Conservation (phyloP, 2,888 invertebrate species). For the Bellardia bayeri region DNA sequence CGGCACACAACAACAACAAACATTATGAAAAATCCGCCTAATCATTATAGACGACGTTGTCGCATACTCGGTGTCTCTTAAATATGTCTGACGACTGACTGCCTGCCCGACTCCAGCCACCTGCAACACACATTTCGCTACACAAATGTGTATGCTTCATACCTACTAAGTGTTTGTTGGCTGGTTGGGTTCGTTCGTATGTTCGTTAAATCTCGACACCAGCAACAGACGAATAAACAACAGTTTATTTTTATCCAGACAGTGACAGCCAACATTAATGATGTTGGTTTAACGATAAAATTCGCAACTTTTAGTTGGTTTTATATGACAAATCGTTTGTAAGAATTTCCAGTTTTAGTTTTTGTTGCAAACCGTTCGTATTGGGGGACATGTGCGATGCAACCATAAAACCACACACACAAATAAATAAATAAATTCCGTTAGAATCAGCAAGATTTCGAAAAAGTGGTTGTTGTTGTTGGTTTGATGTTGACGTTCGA, state of each 20-base stretch:
- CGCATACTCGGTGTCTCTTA: constrained; percentile 41
- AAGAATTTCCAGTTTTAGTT: constrained; percentile 11
- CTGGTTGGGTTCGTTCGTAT: background rate
- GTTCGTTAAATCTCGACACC: background rate
- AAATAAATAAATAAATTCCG: constrained; percentile 46
- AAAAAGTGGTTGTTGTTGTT: constrained; percentile 17
- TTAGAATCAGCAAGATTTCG: constrained; percentile 39
- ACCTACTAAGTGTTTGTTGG: background rate
- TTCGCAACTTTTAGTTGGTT: constrained; percentile 27
- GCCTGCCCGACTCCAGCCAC: background rate
- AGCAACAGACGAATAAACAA: background rate
- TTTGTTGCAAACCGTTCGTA: constrained; percentile 20
- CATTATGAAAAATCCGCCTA: constrained; percentile 37
- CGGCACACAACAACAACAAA: constrained; percentile 13
- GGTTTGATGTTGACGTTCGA: constrained; percentile 20
- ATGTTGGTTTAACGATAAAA: constrained; percentile 31
- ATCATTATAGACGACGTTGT: constrained; percentile 48
- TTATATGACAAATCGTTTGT: constrained; percentile 5
- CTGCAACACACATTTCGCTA: constrained; percentile 2
- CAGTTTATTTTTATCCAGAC: constrained; percentile 56
- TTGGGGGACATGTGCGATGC: constrained; percentile 49
- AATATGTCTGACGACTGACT: constrained; percentile 35
- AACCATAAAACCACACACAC: constrained; percentile 20
- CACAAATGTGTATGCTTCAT: constrained; percentile 10
- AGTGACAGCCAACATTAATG: constrained; percentile 37